These are phyloP conservation scores for Cherax destructor DNA, from an alignment of 1,140 invertebrate species.

Conservation along the genomic window DNA sequence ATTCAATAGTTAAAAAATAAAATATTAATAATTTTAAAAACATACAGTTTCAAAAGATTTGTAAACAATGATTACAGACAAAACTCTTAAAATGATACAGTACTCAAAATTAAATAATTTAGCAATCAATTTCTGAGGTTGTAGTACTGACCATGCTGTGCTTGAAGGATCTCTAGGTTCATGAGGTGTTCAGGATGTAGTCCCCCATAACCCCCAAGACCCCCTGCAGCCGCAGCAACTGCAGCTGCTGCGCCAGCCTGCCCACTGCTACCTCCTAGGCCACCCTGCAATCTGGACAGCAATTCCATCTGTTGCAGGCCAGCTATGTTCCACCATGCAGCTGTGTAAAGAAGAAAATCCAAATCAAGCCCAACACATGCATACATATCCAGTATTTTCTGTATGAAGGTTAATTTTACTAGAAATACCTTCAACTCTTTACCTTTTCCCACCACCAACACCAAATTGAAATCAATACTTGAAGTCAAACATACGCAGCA, in stretches of 20 bases:
- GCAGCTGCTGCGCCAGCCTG: constrained; percentile 57
- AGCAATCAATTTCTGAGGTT: not conserved
- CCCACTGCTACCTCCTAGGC: constrained; percentile 43
- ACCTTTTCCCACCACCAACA: not conserved
- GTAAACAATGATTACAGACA: no score
- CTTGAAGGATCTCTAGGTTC: constrained; percentile 70
- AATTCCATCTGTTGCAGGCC: constrained; percentile 59
- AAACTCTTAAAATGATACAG: no score
- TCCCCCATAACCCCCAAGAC: constrained; percentile 54
- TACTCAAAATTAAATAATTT: not conserved
- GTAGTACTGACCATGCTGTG: constrained; percentile 66
- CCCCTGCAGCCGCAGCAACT: constrained; percentile 47
- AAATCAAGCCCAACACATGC: not conserved
- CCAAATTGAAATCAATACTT: not conserved
- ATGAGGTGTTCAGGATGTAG: constrained; percentile 71
- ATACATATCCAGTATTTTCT: no score
- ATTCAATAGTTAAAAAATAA: no score
- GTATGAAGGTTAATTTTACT: not conserved
- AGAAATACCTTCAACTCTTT: not conserved
- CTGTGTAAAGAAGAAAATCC: not conserved
- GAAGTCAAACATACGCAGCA: not conserved
- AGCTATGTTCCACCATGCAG: constrained; percentile 62
- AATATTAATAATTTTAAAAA: no score
- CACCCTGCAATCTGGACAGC: constrained; percentile 53
- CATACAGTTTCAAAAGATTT: no score